These are phyloP conservation scores for Sus scrofa DNA, from an alignment of 2,113 vertebrate genomes.

Conservation along the genomic window DNA sequence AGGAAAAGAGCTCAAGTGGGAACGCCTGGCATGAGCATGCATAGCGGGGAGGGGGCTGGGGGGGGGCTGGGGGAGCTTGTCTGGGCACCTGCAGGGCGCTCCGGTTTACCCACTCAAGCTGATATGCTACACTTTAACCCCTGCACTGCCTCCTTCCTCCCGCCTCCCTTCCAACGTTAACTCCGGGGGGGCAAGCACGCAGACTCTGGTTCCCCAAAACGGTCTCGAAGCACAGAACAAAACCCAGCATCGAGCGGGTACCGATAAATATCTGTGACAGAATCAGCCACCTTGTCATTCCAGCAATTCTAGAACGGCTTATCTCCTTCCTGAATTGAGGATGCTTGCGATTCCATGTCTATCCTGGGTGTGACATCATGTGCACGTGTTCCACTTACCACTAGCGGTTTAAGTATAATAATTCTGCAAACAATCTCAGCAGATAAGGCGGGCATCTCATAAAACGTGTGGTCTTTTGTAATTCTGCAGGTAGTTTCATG, in stretches of 20 bases:
- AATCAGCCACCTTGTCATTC: accelerated
- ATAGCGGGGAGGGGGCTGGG: not conserved
- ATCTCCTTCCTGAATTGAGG: no score
- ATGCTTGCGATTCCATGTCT: not conserved
- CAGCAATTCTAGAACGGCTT: not conserved
- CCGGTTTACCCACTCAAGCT: not conserved
- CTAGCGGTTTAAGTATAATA: not conserved
- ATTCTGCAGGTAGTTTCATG: constrained; percentile 69
- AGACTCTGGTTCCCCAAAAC: not conserved
- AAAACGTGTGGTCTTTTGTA: accelerated
- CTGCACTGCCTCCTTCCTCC: not conserved
- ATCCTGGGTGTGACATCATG: accelerated
- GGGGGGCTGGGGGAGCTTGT: no score
- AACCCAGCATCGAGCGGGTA: not conserved
- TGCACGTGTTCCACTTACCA: constrained; percentile 72
- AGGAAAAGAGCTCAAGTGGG: not conserved
- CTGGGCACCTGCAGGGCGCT: not conserved
- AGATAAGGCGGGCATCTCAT: constrained; percentile 58
- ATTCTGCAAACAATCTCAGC: constrained; percentile 70
- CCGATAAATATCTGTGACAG: accelerated
- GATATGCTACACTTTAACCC: accelerated
- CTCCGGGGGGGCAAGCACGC: not conserved
- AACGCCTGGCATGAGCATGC: accelerated
- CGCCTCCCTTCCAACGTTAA: accelerated
- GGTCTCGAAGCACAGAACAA: accelerated